Evolutionary conservation across 1,140 invertebrate genomes (phyloP), one percentile per base, ranked within the genome.

Genomic region (Drosophila elegans): DNA sequence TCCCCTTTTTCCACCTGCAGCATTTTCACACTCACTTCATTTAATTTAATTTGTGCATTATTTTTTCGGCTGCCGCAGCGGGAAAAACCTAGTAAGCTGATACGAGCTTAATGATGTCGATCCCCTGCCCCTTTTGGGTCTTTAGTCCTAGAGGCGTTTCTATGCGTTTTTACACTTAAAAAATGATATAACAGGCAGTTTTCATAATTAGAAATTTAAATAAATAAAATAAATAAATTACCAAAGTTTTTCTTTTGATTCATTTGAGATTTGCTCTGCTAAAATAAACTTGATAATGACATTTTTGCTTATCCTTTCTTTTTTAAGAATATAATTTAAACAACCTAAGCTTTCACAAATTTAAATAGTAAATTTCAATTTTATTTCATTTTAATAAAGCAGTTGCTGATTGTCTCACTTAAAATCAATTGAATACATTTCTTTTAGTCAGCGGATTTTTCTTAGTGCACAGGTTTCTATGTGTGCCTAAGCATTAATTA

Each of bases 11-110:
- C 13, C 41, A 64, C 61, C 66, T 72, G 46, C 63, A 78, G 78
- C 80, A 88, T 88, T 88, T 88, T 88, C 80, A 88, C 84, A 88
- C 83, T 89, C 79, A 89, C 79, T 86, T 88, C 83, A 88, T 88
- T 86, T 86, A 86, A 86, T 88, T 86, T 86, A 86, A 86, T 86
- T 86, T 86, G 84, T 83, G 83, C 53, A 88, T 80, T 79, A 76
- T 77, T 88, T 72, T 84, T 80, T 88, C 29, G 71, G 59, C 57
- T 73, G 64, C 41, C 54, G 44, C 54, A 73, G 42, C 61, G 59
- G 45, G 67, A 75, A 60, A 72, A 63, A 29, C 39, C 34, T 46
- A 32, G 55, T 59, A 74, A 77, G 67, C 75, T 89, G 83, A 88
- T 88, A 88, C 61, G 60, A 69, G 66, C 71, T 59, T 88, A 88